These are phyloP conservation scores for Fistularia tabacaria DNA, from an alignment of 2,797 vertebrate species.

Conservation along the genomic window DNA sequence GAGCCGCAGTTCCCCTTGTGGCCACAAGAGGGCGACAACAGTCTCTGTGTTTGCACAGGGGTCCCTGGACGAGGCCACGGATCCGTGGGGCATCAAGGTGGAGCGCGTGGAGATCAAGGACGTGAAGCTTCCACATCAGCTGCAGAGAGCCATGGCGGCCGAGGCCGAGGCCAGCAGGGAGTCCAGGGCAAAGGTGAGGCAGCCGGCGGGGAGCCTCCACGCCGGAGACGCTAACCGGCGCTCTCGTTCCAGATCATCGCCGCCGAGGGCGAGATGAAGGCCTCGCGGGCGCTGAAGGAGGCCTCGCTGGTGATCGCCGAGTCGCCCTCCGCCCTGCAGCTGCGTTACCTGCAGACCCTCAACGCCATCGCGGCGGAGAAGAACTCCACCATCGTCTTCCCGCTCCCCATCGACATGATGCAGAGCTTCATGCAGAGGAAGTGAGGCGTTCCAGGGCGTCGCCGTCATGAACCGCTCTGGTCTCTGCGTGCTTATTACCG, in stretches of 20 bases:
- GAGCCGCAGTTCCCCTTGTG: too few species aligned
- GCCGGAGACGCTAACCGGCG: neutral
- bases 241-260: conserved; percentile 67
- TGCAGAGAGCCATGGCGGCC: conserved; percentile 79
- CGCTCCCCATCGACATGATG: conserved; percentile 74
- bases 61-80: conserved; percentile 72
- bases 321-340: conserved; percentile 74
- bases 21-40: neutral
- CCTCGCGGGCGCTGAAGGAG: conserved; percentile 76
- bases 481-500: too few species aligned
- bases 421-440: conserved; percentile 56
- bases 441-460: conserved; percentile 9
- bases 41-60: conserved; percentile 41
- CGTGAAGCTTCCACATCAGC: conserved; percentile 73
- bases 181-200: conserved; percentile 74
- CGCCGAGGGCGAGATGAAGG: conserved; percentile 79
- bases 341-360: conserved; percentile 79
- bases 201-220: neutral
- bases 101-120: conserved; percentile 81
- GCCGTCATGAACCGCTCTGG: too few species aligned
- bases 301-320: conserved; percentile 75
- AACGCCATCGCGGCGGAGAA: conserved; percentile 71
- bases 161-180: conserved; percentile 77
- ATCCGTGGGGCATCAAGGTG: conserved; percentile 78
- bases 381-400: conserved; percentile 81